A percentile compares a stretch with the other conserved stretches of the same genome.
These are phyloP conservation scores for Loris lydekkerianus DNA, from an alignment of 2,797 vertebrate genomes.

Conservation along the genomic window DNA sequence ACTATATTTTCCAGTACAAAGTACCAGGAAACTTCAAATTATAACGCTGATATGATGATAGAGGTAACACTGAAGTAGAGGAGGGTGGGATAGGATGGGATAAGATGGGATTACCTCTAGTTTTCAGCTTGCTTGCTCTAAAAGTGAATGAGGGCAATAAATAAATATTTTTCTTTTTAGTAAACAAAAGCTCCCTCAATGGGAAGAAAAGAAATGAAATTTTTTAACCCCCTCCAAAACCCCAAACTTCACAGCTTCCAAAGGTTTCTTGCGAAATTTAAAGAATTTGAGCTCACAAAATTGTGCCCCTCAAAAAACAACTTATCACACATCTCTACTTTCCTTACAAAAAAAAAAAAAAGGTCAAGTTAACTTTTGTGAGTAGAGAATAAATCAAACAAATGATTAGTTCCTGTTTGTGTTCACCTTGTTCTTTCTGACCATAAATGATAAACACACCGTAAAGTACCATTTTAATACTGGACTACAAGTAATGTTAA, in stretches of 20 bases:
- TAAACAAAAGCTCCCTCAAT: constrained; percentile 49
- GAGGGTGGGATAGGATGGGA: not conserved
- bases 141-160: constrained; percentile 61
- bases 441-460: constrained; percentile 35
- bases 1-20: constrained; percentile 58
- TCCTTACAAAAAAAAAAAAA: not conserved
- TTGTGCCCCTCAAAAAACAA: constrained; percentile 58
- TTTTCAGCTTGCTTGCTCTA: constrained; percentile 10
- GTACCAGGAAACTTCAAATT: constrained; percentile 33
- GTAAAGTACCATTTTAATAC: constrained; percentile 64
- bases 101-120: not conserved
- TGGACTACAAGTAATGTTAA: constrained; percentile 8
- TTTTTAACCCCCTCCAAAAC: not conserved
- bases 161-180: constrained; percentile 57
- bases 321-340: constrained; percentile 17
- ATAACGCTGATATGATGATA: constrained; percentile 21
- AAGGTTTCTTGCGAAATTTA: constrained; percentile 64
- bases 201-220: not conserved
- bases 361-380: not conserved
- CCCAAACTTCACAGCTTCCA: not conserved
- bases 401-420: constrained; percentile 40
- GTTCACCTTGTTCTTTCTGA: constrained; percentile 36
- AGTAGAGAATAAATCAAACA: constrained; percentile 36
- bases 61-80: not conserved
- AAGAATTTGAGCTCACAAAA: constrained; percentile 54